Conservation (phyloP, 2,888 invertebrate genomes). For the Eupithecia vulgata region DNA sequence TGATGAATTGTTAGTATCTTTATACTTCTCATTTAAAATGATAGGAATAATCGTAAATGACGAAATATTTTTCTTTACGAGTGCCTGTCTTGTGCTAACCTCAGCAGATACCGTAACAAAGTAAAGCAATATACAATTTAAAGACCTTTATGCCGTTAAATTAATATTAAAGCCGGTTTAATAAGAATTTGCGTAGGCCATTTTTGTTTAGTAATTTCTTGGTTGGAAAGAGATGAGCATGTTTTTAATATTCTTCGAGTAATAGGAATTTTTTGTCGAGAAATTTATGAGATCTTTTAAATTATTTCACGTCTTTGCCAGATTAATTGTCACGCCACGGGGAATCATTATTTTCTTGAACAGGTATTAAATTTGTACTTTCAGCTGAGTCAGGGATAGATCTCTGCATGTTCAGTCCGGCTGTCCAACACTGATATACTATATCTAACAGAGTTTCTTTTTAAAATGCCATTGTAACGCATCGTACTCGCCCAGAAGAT, state of each 20-base stretch:
- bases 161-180: slow-evolving; percentile 41
- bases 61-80: background rate
- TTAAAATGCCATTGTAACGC: no score
- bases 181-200: slow-evolving; percentile 28
- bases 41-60: slow-evolving; percentile 9
- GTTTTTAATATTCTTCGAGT: background rate
- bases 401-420: no score
- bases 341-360: background rate
- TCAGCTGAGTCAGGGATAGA: no score
- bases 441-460: no score
- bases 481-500: no score
- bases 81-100: slow-evolving; percentile 11
- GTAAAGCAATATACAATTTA: slow-evolving; percentile 42
- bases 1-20: no score
- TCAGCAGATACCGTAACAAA: slow-evolving; percentile 36
- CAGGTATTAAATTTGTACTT: background rate
- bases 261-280: background rate
- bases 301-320: background rate
- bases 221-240: background rate
- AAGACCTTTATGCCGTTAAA: slow-evolving; percentile 40
- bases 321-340: slow-evolving; percentile 3
- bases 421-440: background rate
- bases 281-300: background rate
- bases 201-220: background rate
- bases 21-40: background rate